A percentile compares a stretch with the other conserved stretches of the same genome.
Evolutionary conservation across 2,797 vertebrate species (phyloP).

Genomic region (Morelia viridis): DNA sequence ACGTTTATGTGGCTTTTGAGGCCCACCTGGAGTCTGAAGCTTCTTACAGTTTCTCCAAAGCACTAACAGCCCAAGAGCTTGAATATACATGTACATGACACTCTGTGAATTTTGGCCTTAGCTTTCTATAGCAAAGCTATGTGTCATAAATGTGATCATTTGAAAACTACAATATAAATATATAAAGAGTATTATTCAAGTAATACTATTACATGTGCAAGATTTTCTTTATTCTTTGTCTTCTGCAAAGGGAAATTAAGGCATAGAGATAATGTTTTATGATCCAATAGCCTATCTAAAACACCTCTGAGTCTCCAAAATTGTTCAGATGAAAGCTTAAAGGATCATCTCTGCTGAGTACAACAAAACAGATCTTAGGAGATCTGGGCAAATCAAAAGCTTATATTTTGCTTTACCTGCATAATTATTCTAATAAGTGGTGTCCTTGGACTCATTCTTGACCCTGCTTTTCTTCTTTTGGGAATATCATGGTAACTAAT

Average conservation of each 20-base stretch:
- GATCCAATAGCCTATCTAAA: not conserved
- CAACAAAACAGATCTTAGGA: not conserved
- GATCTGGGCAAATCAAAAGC: constrained; percentile 1
- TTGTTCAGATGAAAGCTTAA: not conserved
- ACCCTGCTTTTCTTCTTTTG: not conserved
- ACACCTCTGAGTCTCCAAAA: not conserved
- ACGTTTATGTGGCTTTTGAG: not conserved
- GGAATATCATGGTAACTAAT: constrained; percentile 10
- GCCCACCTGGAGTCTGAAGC: no score
- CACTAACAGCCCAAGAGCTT: not conserved
- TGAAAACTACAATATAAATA: not conserved
- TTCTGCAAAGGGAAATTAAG: not conserved
- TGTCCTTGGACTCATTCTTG: not conserved
- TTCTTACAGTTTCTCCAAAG: not conserved
- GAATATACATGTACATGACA: not conserved
- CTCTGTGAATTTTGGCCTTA: not conserved
- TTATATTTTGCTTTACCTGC: not conserved
- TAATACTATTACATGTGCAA: not conserved
- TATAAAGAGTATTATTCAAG: not conserved
- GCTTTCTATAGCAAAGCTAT: not conserved
- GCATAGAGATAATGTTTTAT: not conserved
- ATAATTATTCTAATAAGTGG: constrained; percentile 7
- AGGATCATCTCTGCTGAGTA: not conserved
- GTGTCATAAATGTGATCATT: not conserved
- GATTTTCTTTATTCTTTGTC: not conserved